These are phyloP conservation scores for Orchesellides sinensis DNA, from an alignment of 2,888 invertebrate species.

Conservation along the genomic window DNA sequence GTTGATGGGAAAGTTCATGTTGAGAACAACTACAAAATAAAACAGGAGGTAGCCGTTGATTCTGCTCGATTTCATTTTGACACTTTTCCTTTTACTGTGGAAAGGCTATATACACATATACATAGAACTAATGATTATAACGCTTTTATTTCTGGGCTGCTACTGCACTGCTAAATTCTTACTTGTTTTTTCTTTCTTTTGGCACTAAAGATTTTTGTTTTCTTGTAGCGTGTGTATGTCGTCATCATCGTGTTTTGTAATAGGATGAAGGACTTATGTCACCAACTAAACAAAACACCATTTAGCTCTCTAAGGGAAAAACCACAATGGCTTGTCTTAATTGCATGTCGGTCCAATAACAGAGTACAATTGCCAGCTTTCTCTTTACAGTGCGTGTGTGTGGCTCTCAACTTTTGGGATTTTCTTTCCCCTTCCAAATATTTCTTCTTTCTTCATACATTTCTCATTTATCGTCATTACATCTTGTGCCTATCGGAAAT, in stretches of 20 bases:
- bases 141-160: background rate
- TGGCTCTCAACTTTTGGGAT: background rate
- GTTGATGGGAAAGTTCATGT: background rate
- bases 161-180: too few species aligned
- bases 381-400: background rate
- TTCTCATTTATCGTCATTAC: constrained; percentile 18
- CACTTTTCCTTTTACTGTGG: constrained; percentile 20
- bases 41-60: background rate
- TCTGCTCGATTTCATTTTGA: background rate
- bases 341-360: constrained; percentile 38
- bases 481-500: background rate
- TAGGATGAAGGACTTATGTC: constrained; percentile 49
- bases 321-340: constrained; percentile 50
- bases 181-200: background rate
- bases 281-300: constrained; percentile 28
- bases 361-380: background rate
- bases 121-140: background rate
- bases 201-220: background rate
- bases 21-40: too few species aligned
- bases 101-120: background rate
- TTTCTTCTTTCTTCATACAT: constrained; percentile 6
- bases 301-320: constrained; percentile 38
- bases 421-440: constrained; percentile 3
- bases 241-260: constrained; percentile 48
- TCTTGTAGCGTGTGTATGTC: background rate